phyloP scores from a whole-genome alignment of 2,113 vertebrate species.

The Heloderma charlesbogerti region DNA sequence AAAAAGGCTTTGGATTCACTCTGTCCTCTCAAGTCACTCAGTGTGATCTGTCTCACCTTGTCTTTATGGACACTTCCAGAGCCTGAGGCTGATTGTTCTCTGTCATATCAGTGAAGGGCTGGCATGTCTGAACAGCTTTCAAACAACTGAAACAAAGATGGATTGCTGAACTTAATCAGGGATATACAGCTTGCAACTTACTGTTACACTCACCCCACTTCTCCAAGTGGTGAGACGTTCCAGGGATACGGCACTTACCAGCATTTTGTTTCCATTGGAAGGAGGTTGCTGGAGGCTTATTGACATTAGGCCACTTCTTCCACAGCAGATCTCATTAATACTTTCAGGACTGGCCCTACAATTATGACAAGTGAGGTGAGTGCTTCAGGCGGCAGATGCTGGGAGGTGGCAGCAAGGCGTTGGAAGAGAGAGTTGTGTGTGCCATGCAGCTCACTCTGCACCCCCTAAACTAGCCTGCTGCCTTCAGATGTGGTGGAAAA shows the following conservation, averaged over 20 bases:
- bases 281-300: not conserved
- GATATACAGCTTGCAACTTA: not conserved
- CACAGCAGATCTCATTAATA: too few species aligned
- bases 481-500: too few species aligned
- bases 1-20: not conserved
- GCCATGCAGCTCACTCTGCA: too few species aligned
- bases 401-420: too few species aligned
- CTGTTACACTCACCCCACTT: not conserved
- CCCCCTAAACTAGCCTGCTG: too few species aligned
- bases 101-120: not conserved
- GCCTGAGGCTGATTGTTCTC: not conserved
- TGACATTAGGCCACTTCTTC: not conserved
- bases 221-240: not conserved
- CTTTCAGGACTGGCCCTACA: too few species aligned
- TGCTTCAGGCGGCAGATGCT: too few species aligned
- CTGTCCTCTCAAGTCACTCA: not conserved
- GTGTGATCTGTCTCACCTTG: slow-evolving; percentile 12
- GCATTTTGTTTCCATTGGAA: not conserved
- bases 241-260: not conserved
- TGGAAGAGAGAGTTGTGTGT: too few species aligned
- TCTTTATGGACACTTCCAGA: not conserved
- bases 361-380: too few species aligned
- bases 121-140: not conserved
- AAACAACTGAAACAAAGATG: not conserved
- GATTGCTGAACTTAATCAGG: not conserved